Conservation (phyloP, 2,888 invertebrate genomes). For the Drosophila siamana region DNA sequence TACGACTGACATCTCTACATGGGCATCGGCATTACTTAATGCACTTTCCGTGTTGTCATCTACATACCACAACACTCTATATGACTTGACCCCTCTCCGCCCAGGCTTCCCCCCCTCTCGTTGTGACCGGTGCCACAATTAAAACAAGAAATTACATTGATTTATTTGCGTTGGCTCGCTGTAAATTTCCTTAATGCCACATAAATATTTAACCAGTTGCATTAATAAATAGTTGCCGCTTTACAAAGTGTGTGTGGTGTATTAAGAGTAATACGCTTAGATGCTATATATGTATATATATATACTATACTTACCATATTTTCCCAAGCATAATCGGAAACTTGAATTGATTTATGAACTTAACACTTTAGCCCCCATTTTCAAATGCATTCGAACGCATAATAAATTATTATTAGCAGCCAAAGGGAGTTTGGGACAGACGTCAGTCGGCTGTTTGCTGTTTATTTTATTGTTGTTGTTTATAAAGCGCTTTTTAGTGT, state of each 20-base stretch:
- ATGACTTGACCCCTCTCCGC: conserved; percentile 4
- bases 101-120: background rate
- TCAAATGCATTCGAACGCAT: conserved; percentile 26
- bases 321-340: conserved; percentile 48
- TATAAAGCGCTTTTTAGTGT: conserved; percentile 47
- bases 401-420: conserved; percentile 50
- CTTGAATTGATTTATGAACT: conserved; percentile 64
- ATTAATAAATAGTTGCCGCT: conserved; percentile 49
- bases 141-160: conserved; percentile 64
- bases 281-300: too few species aligned
- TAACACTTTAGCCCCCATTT: conserved; percentile 57
- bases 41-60: conserved; percentile 61
- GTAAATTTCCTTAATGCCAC: conserved; percentile 64
- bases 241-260: conserved; percentile 9
- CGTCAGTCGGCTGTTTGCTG: conserved; percentile 23
- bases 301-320: conserved; percentile 38
- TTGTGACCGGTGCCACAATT: conserved; percentile 57
- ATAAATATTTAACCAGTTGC: conserved; percentile 59
- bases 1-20: conserved; percentile 44
- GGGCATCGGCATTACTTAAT: conserved; percentile 57
- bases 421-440: conserved; percentile 17
- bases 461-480: conserved; percentile 20
- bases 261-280: conserved; percentile 15
- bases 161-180: conserved; percentile 52
- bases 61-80: conserved; percentile 1